Evolutionary conservation across 2,113 vertebrate species (phyloP).

Genomic region (Echinops telfairi): DNA sequence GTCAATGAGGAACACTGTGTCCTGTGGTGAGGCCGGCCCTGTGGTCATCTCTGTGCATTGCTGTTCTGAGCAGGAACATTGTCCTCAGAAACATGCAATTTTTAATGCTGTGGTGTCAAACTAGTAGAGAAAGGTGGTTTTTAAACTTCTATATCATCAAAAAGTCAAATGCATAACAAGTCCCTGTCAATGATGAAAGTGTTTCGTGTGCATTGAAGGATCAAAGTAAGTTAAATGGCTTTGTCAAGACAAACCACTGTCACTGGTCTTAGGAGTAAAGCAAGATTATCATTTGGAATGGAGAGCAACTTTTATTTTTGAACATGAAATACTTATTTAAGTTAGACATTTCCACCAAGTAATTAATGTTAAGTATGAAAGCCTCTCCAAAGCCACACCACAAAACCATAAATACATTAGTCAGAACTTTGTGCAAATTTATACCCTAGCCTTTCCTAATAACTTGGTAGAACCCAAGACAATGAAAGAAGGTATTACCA

Average conservation of each 20-base stretch:
- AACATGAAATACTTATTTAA: neutral
- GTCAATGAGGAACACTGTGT: too few relatives aligned
- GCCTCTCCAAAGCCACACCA: constrained; percentile 19
- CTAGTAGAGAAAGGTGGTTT: constrained; percentile 73
- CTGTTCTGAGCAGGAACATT: too few relatives aligned
- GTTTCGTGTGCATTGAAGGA: constrained; percentile 43
- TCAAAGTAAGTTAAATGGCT: constrained; percentile 59
- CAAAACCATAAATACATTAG: neutral
- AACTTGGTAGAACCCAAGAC: neutral
- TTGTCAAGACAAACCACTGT: constrained; percentile 42
- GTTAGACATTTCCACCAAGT: neutral
- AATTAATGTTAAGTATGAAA: constrained; percentile 16
- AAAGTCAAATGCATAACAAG: constrained; percentile 75
- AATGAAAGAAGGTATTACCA: neutral
- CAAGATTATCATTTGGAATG: neutral
- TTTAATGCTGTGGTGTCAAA: constrained; percentile 70
- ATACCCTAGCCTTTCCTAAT: neutral
- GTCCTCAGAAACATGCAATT: constrained; percentile 75
- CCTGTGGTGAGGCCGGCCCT: too few relatives aligned
- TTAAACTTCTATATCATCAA: constrained; percentile 71
- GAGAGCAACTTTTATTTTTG: constrained; percentile 7
- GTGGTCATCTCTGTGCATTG: too few relatives aligned
- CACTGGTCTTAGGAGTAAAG: neutral
- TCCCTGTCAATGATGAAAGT: constrained; percentile 70
- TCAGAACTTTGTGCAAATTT: neutral